phyloP scores from a whole-genome alignment of 2,888 invertebrate species.

The Pollenia amentaria region DNA sequence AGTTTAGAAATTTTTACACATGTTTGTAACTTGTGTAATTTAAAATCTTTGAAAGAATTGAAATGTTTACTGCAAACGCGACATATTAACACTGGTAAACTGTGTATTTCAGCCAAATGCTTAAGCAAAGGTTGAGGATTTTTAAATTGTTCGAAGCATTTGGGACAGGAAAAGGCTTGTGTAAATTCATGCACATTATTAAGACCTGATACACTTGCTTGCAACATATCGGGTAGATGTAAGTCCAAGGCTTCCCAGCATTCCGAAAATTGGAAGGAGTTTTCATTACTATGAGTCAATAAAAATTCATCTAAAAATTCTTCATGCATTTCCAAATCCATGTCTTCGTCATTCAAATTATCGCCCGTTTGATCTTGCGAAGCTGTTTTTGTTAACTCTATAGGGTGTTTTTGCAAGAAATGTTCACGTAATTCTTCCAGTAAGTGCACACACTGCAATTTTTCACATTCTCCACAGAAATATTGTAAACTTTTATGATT shows the following conservation, averaged over 20 bases:
- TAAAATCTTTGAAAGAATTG: constrained; percentile 74
- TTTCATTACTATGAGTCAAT: constrained; percentile 75
- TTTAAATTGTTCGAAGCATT: constrained; percentile 75
- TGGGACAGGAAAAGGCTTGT: constrained; percentile 76
- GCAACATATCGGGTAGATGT: constrained; percentile 76
- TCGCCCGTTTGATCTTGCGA: background rate
- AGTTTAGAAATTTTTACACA: background rate
- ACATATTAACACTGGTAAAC: constrained; percentile 58
- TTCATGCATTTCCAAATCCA: constrained; percentile 77
- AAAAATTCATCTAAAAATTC: constrained; percentile 78
- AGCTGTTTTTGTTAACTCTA: constrained; percentile 30
- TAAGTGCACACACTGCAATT: background rate
- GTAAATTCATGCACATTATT: constrained; percentile 21
- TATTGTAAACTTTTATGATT: constrained; percentile 66
- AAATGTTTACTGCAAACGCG: constrained; percentile 64
- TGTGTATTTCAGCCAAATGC: constrained; percentile 76
- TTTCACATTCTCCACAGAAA: constrained; percentile 71
- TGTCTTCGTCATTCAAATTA: constrained; percentile 69
- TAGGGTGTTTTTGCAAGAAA: constrained; percentile 65
- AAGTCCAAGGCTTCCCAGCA: constrained; percentile 77
- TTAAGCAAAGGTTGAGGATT: constrained; percentile 72
- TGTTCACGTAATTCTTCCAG: constrained; percentile 68
- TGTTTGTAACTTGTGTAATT: constrained; percentile 70
- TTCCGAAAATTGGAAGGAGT: constrained; percentile 77
- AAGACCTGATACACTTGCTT: constrained; percentile 20